Conservation (phyloP, 1,140 invertebrate species). For the Phymorhynchus buccinoides region DNA sequence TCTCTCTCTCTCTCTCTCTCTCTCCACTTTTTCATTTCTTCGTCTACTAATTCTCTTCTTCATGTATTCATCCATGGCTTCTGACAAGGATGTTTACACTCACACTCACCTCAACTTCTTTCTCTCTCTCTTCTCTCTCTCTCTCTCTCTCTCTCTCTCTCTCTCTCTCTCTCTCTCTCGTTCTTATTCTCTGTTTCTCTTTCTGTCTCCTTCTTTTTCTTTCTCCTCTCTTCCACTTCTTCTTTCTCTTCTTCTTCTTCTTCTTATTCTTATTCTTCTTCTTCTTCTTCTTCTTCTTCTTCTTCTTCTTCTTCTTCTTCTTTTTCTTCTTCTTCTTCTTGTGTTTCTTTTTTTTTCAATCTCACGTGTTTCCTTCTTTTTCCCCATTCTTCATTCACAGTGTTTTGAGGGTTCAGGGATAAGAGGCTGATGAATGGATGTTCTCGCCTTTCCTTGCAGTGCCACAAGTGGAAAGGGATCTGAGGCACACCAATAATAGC, state of each 20-base stretch:
- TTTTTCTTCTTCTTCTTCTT: background rate
- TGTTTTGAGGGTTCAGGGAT: background rate
- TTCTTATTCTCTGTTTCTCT: background rate
- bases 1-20: no score
- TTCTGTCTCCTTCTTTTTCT: no score
- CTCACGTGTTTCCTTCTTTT: no score
- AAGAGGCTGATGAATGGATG: background rate
- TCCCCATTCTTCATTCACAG: background rate
- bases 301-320: background rate
- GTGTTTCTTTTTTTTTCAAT: no score
- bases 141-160: background rate
- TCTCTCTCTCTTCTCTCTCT: no score
- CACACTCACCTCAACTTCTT: no score
- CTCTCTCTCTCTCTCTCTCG: background rate
- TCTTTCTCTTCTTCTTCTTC: background rate
- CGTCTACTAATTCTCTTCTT: no score
- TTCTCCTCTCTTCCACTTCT: no score
- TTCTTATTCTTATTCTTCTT: no score
- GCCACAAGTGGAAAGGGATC: background rate
- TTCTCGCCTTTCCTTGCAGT: background rate
- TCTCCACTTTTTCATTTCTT: no score
- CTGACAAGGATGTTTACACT: no score
- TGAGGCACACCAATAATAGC: background rate
- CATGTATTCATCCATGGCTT: no score
- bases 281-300: background rate